Conservation (phyloP, 2,113 vertebrate genomes). For the Kryptolebias marmoratus region DNA sequence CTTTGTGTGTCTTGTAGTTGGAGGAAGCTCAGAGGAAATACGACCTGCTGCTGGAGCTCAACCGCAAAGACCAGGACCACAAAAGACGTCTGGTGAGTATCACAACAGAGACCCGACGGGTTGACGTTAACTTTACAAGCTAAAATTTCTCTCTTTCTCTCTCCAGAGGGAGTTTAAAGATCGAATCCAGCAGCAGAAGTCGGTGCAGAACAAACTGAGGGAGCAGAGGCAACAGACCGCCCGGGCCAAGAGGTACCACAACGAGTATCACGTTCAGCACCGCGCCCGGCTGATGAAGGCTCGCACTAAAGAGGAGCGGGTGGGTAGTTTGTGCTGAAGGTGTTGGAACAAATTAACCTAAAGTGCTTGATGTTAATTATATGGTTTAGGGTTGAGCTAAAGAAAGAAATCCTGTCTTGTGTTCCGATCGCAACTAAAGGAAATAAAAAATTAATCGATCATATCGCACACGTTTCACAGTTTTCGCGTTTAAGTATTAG, state of each 20-base stretch:
- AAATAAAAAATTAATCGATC: no score
- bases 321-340: constrained; percentile 47
- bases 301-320: constrained; percentile 90
- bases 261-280: constrained; percentile 88
- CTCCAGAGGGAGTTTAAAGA: constrained; percentile 89
- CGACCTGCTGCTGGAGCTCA: constrained; percentile 84
- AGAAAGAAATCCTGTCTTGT: background rate
- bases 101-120: no score
- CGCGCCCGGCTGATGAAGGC: constrained; percentile 87
- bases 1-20: constrained; percentile 75
- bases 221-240: constrained; percentile 88
- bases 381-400: background rate
- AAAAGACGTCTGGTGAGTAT: constrained; percentile 88
- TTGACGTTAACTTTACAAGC: no score
- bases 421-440: background rate
- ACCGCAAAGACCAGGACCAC: constrained; percentile 89
- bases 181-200: constrained; percentile 84
- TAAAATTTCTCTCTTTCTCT: background rate
- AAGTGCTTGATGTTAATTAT: background rate
- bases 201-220: constrained; percentile 83
- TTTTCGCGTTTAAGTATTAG: no score
- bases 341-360: background rate
- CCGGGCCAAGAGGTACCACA: constrained; percentile 89
- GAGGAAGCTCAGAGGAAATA: constrained; percentile 89
- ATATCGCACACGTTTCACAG: background rate